A percentile compares a stretch with the other conserved stretches of the same genome.
Evolutionary conservation across 1,140 invertebrate genomes (phyloP).

Genomic region (Nephotettix cincticeps): DNA sequence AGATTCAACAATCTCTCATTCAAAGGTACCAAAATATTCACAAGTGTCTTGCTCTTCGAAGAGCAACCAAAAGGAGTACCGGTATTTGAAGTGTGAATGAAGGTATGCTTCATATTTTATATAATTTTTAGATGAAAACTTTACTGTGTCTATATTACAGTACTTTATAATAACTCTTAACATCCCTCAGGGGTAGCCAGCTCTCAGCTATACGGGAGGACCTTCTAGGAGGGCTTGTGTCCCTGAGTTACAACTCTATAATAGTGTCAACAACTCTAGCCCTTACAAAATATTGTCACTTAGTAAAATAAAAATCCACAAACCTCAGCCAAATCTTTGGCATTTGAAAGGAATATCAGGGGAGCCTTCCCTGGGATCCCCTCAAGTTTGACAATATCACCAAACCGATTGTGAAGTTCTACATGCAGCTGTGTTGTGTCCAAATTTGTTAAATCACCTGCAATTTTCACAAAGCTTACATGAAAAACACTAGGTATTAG

Average conservation of each 20-base stretch:
- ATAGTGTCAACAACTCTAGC: neutral
- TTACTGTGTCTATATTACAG: neutral
- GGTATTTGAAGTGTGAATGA: neutral
- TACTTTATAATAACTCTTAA: neutral
- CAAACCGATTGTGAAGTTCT: no score
- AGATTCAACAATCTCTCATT: neutral
- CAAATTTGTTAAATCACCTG: no score
- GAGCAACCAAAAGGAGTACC: neutral
- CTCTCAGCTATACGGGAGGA: neutral
- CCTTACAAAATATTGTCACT: neutral
- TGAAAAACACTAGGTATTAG: no score
- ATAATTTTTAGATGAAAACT: neutral
- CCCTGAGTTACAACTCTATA: neutral
- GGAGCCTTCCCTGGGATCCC: neutral
- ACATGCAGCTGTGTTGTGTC: no score
- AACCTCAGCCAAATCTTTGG: neutral
- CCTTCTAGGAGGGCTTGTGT: neutral
- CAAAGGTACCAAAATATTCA: neutral
- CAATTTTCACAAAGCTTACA: no score
- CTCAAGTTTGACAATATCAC: neutral
- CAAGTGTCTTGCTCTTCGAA: neutral
- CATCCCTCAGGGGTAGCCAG: neutral
- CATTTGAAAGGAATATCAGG: neutral
- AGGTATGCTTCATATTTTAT: neutral
- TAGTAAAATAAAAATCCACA: neutral